Base-by-base conservation (phyloP, 2,888 invertebrate species). In the Aporophyla lueneburgensis region DNA sequence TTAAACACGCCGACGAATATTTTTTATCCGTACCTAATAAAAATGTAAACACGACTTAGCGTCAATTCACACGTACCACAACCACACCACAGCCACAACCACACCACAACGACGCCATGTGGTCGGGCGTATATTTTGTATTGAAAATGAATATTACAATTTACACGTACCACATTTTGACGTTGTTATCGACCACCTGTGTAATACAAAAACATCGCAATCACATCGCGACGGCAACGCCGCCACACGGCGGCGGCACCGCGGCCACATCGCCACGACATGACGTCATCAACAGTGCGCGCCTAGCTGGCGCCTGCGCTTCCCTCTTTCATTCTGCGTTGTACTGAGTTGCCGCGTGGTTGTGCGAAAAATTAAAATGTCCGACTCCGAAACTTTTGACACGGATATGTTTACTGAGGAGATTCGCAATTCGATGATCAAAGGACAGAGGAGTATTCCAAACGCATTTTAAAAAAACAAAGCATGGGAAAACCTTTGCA, bases 241-340 rank as follows among this genome's bases (percentile, higher is more conserved):
- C 74, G 27, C 81, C 78, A 78, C 82, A 21, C 80, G 74, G 82
- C 78, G 80, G 74, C 74, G 72, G 74, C 76, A 78, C 76, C 74
- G 76, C 80, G 79, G 79, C 79, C 76, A 78, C 74, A 80, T 81
- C 78, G 80, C 80, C 72, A 82, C 80, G 80, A 80, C 76, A 77
- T 79, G 81, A 81, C 81, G 83, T 40, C 40, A 40, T n/a, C n/a
- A n/a, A n/a, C n/a, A n/a, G n/a, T n/a, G n/a, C n/a, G n/a, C n/a
- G n/a, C n/a, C n/a, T n/a, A n/a, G n/a, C n/a, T n/a, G n/a, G n/a
- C n/a, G n/a, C n/a, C n/a, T n/a, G n/a, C n/a, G n/a, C n/a, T n/a
- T 40, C 40, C n/a, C 63, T 19, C 67, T 61, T 76, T 76, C 76
- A 80, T 46, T 80, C 73, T 76, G 70, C 73, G 69, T 76, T 76